These are phyloP conservation scores for Epiblema foenella DNA, from an alignment of 2,888 invertebrate species.

Conservation along the genomic window DNA sequence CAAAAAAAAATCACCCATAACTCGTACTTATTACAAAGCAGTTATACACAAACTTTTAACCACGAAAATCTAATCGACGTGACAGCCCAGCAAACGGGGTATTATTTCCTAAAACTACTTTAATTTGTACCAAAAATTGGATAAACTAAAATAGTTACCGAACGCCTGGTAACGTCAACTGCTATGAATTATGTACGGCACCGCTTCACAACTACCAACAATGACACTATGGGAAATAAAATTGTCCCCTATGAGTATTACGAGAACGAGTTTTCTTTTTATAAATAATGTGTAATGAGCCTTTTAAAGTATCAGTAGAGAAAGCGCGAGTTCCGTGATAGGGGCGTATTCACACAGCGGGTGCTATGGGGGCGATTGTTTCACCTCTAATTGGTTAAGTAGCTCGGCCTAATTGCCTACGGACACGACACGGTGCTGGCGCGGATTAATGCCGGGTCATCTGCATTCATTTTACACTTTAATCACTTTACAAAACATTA, in stretches of 20 bases:
- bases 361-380: constrained; percentile 81
- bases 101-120: constrained; percentile 61
- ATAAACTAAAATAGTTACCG: constrained; percentile 65
- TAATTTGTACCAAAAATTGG: constrained; percentile 66
- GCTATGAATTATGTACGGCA: constrained; percentile 68
- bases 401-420: constrained; percentile 75
- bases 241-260: constrained; percentile 78
- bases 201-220: constrained; percentile 73
- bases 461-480: constrained; percentile 33
- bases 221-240: constrained; percentile 74
- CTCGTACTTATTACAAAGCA: neutral
- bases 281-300: constrained; percentile 76
- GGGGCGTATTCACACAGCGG: constrained; percentile 79
- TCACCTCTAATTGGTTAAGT: constrained; percentile 82
- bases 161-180: constrained; percentile 61
- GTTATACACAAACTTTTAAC: constrained; percentile 31
- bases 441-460: constrained; percentile 38
- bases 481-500: constrained; percentile 38
- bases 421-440: constrained; percentile 69
- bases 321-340: constrained; percentile 73
- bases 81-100: constrained; percentile 51
- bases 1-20: neutral
- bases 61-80: constrained; percentile 24
- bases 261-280: constrained; percentile 68
- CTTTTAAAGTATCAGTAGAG: constrained; percentile 81